Conservation (phyloP, 2,113 vertebrate genomes). For the Crotalus horridus region DNA sequence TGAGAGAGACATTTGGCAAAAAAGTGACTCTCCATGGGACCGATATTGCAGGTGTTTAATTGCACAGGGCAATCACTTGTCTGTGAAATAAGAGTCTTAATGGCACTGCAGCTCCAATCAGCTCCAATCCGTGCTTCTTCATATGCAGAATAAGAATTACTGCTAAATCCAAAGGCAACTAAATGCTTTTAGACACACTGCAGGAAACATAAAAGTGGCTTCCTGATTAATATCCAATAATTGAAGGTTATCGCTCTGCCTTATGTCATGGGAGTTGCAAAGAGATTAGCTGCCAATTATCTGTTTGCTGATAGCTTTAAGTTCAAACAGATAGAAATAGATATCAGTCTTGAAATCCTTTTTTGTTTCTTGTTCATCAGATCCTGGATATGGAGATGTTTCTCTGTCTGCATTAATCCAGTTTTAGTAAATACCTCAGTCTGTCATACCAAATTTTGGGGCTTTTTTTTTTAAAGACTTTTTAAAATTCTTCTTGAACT, state of each 20-base stretch:
- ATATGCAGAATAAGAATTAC: conserved; percentile 34
- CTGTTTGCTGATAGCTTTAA: background rate
- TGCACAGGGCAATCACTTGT: conserved; percentile 18
- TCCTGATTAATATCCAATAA: conserved; percentile 34
- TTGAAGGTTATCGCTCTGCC: conserved; percentile 19
- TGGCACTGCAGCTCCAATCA: conserved; percentile 6
- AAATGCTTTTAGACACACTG: conserved; percentile 19
- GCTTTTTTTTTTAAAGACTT: background rate
- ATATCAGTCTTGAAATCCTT: background rate
- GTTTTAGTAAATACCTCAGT: background rate
- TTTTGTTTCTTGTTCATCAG: background rate
- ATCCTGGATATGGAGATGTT: background rate
- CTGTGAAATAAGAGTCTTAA: conserved; percentile 30
- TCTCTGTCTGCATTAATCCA: background rate
- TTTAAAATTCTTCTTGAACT: background rate
- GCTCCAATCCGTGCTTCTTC: background rate
- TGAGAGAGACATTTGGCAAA: conserved; percentile 4
- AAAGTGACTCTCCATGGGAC: conserved; percentile 1
- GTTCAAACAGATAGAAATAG: background rate
- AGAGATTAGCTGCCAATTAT: background rate
- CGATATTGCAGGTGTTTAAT: conserved; percentile 36
- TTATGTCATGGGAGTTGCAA: conserved; percentile 1
- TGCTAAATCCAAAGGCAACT: conserved; percentile 25
- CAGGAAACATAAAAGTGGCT: conserved; percentile 10
- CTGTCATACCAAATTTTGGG: background rate